Evolutionary conservation across 2,113 vertebrate species (phyloP).

Genomic region (Cyphomyrus plagiostoma): DNA sequence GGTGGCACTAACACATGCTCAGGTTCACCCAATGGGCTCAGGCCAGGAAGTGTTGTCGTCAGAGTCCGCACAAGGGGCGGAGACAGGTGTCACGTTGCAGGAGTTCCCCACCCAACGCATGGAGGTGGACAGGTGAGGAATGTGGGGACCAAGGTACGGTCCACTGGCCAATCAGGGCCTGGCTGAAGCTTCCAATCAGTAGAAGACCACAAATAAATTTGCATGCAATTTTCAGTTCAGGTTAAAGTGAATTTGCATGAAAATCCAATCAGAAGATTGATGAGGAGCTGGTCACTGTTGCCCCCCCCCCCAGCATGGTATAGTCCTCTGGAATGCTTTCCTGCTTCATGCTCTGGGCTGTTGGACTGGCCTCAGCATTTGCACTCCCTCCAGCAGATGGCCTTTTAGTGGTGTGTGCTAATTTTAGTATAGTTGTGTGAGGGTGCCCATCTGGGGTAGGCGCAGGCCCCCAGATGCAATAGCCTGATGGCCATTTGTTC

Average conservation of each 20-base stretch:
- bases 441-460: not conserved
- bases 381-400: not conserved
- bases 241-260: not conserved
- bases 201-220: not conserved
- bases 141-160: conserved; percentile 9
- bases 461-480: not conserved
- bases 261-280: not conserved
- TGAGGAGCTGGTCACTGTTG: not conserved
- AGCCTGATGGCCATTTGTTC: conserved; percentile 9
- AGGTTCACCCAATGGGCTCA: conserved; percentile 47
- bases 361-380: not conserved
- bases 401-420: not conserved
- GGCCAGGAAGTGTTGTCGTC: conserved; percentile 62
- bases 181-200: not conserved
- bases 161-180: not conserved
- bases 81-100: conserved; percentile 61
- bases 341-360: not conserved
- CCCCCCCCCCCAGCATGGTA: not conserved
- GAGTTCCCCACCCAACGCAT: conserved; percentile 58
- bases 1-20: conserved; percentile 47
- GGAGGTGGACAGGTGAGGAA: conserved; percentile 85
- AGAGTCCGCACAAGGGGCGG: conserved; percentile 49
- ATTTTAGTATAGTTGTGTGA: not conserved
- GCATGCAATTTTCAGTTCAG: not conserved
- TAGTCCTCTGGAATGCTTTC: not conserved